These are phyloP conservation scores for Drosophila affinis DNA, from an alignment of 2,888 invertebrate species.

Conservation along the genomic window DNA sequence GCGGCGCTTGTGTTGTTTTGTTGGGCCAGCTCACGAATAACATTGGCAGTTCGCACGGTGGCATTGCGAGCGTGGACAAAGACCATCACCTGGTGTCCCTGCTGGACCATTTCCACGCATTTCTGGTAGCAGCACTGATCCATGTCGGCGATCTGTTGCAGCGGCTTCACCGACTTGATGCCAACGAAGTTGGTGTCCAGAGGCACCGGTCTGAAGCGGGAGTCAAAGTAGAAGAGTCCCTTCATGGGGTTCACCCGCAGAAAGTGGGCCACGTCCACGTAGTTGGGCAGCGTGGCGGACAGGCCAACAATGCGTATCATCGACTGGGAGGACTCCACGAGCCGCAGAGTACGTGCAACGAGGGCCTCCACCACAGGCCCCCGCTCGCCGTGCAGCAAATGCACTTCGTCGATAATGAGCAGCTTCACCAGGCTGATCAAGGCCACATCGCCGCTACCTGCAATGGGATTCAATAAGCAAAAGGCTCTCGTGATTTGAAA, in stretches of 20 bases:
- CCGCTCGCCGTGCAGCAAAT: constrained; percentile 97
- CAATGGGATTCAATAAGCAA: not conserved
- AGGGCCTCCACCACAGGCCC: constrained; percentile 99
- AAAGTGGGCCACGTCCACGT: constrained; percentile 97
- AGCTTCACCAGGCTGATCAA: constrained; percentile 95
- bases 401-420: constrained; percentile 98
- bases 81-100: constrained; percentile 98
- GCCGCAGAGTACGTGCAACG: constrained; percentile 96
- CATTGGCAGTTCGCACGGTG: constrained; percentile 94
- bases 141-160: constrained; percentile 90
- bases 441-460: constrained; percentile 92
- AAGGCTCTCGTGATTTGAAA: too few relatives aligned
- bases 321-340: constrained; percentile 94
- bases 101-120: constrained; percentile 91
- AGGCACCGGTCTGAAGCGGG: constrained; percentile 97
- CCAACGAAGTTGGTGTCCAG: constrained; percentile 96
- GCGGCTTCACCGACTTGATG: constrained; percentile 87
- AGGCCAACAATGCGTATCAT: constrained; percentile 99
- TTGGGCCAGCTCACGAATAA: constrained; percentile 92
- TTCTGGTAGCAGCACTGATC: constrained; percentile 97
- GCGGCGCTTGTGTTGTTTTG: constrained; percentile 89
- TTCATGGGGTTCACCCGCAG: constrained; percentile 95
- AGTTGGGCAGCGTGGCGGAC: constrained; percentile 99
- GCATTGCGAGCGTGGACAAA: constrained; percentile 99
- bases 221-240: constrained; percentile 97